phyloP scores from a whole-genome alignment of 2,797 vertebrate species.

The Trematomus bernacchii region DNA sequence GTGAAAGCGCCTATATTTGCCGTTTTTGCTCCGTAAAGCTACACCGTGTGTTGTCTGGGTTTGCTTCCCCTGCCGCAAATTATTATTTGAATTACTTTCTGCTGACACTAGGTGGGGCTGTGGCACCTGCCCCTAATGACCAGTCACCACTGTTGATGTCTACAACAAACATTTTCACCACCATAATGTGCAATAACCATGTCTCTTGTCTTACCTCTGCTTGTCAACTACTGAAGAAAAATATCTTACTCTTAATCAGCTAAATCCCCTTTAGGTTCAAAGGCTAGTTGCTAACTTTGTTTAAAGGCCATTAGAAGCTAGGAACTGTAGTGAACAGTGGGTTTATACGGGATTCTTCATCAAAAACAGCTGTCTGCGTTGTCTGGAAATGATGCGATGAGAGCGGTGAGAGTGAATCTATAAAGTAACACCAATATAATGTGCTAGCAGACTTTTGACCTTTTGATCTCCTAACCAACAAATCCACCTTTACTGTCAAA shows the following conservation, averaged over 20 bases:
- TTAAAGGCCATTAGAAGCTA: neutral
- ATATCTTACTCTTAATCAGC: neutral
- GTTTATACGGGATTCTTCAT: neutral
- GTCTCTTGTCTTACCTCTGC: neutral
- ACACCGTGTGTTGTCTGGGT: too few species aligned
- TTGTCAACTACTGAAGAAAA: neutral
- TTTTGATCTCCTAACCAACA: slow-evolving; percentile 23
- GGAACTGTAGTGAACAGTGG: neutral
- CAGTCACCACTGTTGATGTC: too few species aligned
- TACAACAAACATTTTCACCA: too few species aligned
- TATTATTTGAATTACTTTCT: too few species aligned
- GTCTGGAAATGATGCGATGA: neutral
- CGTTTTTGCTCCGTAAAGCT: too few species aligned
- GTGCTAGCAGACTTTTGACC: neutral
- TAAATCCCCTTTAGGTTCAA: neutral
- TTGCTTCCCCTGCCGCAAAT: too few species aligned
- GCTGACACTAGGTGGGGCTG: too few species aligned
- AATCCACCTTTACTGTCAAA: neutral
- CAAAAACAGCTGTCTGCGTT: neutral
- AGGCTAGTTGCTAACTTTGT: neutral
- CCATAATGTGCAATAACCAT: too few species aligned
- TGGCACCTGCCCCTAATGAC: too few species aligned
- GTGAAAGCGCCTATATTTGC: too few species aligned
- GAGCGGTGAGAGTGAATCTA: neutral
- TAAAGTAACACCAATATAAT: neutral